phyloP scores from a whole-genome alignment of 2,113 vertebrate species.

The Boulengeromyrus knoepffleri region DNA sequence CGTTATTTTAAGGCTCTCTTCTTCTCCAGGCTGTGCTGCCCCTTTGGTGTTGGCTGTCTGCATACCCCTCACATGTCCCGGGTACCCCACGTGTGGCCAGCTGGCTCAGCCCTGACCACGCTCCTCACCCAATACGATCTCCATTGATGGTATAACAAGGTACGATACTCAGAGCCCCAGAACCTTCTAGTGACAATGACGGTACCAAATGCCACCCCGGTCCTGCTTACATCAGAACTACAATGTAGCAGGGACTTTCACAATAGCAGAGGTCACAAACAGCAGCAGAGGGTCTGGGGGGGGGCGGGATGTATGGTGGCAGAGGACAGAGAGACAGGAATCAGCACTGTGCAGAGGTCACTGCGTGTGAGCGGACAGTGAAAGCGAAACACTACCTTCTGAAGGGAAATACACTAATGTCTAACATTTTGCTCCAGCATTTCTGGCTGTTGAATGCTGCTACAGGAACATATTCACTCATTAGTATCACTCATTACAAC shows the following conservation, averaged over 20 bases:
- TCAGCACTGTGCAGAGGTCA: slow-evolving; percentile 31
- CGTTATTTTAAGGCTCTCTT: background rate
- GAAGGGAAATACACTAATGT: background rate
- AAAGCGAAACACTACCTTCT: slow-evolving; percentile 10
- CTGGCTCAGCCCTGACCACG: background rate
- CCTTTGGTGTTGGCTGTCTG: background rate
- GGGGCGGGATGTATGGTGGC: background rate
- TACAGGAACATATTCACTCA: background rate
- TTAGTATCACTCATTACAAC: background rate
- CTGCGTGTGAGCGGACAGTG: slow-evolving; percentile 37
- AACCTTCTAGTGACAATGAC: background rate
- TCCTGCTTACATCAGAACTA: background rate
- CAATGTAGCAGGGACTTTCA: background rate
- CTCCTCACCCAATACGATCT: background rate
- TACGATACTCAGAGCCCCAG: background rate
- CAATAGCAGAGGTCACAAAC: background rate
- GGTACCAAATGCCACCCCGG: background rate
- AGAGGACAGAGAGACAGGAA: background rate
- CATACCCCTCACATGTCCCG: background rate
- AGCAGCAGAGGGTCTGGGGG: background rate
- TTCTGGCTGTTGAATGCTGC: background rate
- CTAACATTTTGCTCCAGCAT: background rate
- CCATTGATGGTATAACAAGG: background rate
- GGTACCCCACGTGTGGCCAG: background rate
- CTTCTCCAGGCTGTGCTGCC: background rate